Evolutionary conservation across 2,888 invertebrate species (phyloP).

Genomic region (Leptopilina syphax): DNA sequence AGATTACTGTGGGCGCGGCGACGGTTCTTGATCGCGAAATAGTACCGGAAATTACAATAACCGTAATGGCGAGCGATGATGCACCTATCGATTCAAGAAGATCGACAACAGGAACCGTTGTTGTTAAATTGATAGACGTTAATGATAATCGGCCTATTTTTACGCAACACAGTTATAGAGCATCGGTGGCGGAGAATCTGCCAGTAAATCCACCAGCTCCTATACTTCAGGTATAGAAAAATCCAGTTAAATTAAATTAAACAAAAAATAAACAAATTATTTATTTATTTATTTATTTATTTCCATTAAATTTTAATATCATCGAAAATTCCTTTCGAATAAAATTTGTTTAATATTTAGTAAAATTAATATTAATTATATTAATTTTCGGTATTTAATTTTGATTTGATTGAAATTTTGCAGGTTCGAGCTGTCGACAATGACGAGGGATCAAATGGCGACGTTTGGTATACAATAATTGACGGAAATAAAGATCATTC

Average conservation of each 20-base stretch:
- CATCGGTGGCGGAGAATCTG: conserved; percentile 89
- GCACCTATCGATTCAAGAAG: conserved; percentile 85
- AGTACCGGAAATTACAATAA: conserved; percentile 84
- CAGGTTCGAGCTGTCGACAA: conserved; percentile 87
- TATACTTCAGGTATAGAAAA: conserved; percentile 81
- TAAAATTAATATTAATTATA: background rate
- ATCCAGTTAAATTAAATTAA: background rate
- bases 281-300: no score
- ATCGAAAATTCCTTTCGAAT: no score
- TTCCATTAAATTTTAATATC: no score
- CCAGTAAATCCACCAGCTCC: conserved; percentile 89
- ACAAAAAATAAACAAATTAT: conserved; percentile 10
- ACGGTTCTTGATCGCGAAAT: conserved; percentile 88
- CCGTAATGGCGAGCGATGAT: conserved; percentile 89
- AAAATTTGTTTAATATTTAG: no score
- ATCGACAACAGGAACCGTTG: conserved; percentile 87
- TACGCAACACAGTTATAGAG: conserved; percentile 85
- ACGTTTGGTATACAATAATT: conserved; percentile 86
- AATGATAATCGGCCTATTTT: conserved; percentile 94
- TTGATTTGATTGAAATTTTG: no score
- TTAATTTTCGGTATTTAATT: background rate
- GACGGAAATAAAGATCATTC: conserved; percentile 83
- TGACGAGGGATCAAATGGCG: conserved; percentile 88
- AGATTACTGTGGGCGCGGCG: conserved; percentile 85
- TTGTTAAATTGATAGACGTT: conserved; percentile 88